phyloP scores from a whole-genome alignment of 2,888 invertebrate genomes.

The Gymnocheta viridis region DNA sequence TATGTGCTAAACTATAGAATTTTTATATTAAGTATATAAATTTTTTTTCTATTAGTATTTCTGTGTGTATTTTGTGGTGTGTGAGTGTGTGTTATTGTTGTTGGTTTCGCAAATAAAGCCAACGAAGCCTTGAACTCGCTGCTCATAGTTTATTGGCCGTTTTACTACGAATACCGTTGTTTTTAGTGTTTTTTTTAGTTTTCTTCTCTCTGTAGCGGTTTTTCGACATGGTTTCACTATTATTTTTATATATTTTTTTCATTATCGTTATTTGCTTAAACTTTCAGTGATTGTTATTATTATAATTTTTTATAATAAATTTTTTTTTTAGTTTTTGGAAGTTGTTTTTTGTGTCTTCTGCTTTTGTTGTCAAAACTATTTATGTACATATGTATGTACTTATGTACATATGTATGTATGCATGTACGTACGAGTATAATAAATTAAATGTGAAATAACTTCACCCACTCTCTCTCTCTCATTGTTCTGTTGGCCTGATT shows the following conservation, averaged over 20 bases:
- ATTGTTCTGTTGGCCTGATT: slow-evolving; percentile 38
- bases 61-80: slow-evolving; percentile 3
- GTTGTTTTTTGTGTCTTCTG: slow-evolving; percentile 26
- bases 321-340: background rate
- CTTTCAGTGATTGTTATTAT: slow-evolving; percentile 39
- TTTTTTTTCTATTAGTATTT: slow-evolving; percentile 26
- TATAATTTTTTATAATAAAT: background rate
- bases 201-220: slow-evolving; percentile 48
- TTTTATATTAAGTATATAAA: slow-evolving; percentile 32
- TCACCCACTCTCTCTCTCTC: slow-evolving; percentile 1
- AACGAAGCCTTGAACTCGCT: slow-evolving; percentile 78
- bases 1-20: slow-evolving; percentile 48
- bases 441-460: slow-evolving; percentile 38
- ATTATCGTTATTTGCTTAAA: slow-evolving; percentile 9
- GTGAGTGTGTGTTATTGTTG: slow-evolving; percentile 11
- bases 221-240: slow-evolving; percentile 66
- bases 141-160: slow-evolving; percentile 79
- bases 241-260: background rate
- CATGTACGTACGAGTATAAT: too few species aligned
- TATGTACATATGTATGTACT: too few species aligned
- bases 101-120: slow-evolving; percentile 34
- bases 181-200: slow-evolving; percentile 37
- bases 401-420: too few species aligned
- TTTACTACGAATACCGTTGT: slow-evolving; percentile 80
- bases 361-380: slow-evolving; percentile 41